These are phyloP conservation scores for Encarsia formosa DNA, from an alignment of 2,888 invertebrate genomes.

Conservation along the genomic window DNA sequence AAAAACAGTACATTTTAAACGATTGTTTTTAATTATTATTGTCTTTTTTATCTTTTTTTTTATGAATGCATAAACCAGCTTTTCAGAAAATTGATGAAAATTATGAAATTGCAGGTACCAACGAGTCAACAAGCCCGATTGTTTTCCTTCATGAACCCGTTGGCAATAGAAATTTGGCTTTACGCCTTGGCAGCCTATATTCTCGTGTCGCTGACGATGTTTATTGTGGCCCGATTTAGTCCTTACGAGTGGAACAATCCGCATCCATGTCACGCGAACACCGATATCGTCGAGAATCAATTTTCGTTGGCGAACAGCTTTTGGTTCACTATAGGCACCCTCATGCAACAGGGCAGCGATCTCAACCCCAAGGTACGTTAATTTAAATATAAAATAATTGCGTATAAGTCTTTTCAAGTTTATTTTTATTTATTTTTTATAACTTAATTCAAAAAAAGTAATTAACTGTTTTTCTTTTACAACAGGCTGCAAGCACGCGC, in stretches of 20 bases:
- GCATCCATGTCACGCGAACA: slow-evolving; percentile 60
- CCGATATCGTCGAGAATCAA: slow-evolving; percentile 68
- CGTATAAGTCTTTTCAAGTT: too few species aligned
- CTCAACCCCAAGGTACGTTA: slow-evolving; percentile 75
- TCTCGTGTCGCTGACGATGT: slow-evolving; percentile 73
- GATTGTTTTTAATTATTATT: too few species aligned
- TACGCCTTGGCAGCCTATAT: slow-evolving; percentile 78
- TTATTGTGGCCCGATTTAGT: slow-evolving; percentile 74
- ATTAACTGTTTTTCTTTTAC: background rate
- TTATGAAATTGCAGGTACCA: slow-evolving; percentile 58
- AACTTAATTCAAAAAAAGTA: background rate
- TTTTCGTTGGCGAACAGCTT: slow-evolving; percentile 80
- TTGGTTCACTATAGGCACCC: slow-evolving; percentile 85
- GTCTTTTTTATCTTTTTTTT: too few species aligned
- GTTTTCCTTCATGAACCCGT: slow-evolving; percentile 84
- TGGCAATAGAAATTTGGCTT: slow-evolving; percentile 83
- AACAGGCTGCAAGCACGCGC: slow-evolving; percentile 66
- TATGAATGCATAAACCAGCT: too few species aligned
- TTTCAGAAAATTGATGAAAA: too few species aligned
- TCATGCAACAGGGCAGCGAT: slow-evolving; percentile 82
- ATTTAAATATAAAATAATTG: too few species aligned
- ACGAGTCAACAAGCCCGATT: slow-evolving; percentile 66
- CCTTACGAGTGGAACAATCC: slow-evolving; percentile 79
- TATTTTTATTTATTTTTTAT: too few species aligned
- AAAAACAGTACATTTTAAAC: too few species aligned